Evolutionary conservation across 1,140 invertebrate genomes (phyloP).

Genomic region (Brachionus plicatilis): DNA sequence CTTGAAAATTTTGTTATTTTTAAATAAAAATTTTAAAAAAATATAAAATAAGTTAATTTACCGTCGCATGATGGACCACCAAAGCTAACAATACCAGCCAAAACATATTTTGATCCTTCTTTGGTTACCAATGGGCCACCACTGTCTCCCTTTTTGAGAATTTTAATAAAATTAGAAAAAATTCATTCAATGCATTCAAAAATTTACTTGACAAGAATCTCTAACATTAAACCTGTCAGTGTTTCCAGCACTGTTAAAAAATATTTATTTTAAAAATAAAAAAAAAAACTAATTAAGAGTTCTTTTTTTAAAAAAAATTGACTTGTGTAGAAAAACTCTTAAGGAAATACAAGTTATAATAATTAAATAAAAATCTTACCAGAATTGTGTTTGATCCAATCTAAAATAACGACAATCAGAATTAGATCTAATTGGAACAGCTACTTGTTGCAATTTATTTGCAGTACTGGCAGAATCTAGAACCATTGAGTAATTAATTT

Average conservation of each 20-base stretch:
- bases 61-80: conserved; percentile 12
- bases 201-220: conserved; percentile 34
- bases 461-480: neutral
- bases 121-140: conserved; percentile 36
- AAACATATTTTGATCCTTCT: neutral
- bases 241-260: neutral
- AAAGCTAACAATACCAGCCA: conserved; percentile 30
- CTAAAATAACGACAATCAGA: neutral
- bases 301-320: too few relatives aligned
- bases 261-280: neutral
- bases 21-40: neutral
- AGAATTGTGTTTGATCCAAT: neutral
- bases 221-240: neutral
- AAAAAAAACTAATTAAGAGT: too few relatives aligned
- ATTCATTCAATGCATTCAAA: neutral
- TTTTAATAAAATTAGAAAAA: neutral
- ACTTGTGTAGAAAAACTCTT: too few relatives aligned
- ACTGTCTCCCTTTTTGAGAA: conserved; percentile 29
- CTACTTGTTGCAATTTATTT: neutral
- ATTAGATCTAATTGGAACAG: conserved; percentile 2
- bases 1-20: neutral
- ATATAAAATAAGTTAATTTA: neutral
- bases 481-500: too few relatives aligned
- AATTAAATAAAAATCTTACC: neutral
- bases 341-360: too few relatives aligned